Percentiles rank a stretch among this genome's conserved stretches.
Evolutionary conservation across 2,888 invertebrate species (phyloP).

Genomic region (Euplagia quadripunctaria): DNA sequence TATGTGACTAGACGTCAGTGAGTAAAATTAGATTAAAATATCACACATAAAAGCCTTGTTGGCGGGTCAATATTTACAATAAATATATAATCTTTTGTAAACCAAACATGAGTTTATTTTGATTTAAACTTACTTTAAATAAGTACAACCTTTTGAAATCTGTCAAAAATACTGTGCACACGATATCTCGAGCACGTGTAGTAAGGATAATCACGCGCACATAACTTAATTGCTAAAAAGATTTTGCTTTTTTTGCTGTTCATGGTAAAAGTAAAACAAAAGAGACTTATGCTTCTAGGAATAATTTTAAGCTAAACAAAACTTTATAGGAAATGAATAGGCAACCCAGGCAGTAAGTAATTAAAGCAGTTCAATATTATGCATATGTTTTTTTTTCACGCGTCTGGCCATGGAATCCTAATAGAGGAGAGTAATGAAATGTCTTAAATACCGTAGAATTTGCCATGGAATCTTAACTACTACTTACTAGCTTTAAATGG

Average conservation of each 20-base stretch:
- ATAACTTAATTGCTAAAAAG: neutral
- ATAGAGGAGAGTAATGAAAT: neutral
- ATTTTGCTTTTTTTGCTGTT: neutral
- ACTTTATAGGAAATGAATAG: neutral
- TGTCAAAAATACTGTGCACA: too few species aligned
- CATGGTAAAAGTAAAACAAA: neutral
- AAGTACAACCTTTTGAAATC: too few species aligned
- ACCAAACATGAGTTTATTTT: too few species aligned
- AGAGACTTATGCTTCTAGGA: neutral
- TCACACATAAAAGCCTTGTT: neutral
- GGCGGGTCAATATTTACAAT: neutral
- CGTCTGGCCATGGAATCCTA: neutral
- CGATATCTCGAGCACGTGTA: too few species aligned
- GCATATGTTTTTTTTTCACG: neutral
- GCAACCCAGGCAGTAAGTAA: neutral
- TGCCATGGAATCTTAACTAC: neutral
- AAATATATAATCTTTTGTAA: neutral
- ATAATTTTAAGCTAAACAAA: neutral
- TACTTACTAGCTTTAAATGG: neutral
- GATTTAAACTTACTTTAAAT: too few species aligned
- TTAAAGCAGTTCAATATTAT: neutral
- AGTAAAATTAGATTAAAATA: neutral
- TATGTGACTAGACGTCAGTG: neutral
- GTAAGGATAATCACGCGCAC: neutral
- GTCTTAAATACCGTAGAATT: neutral